Percentiles rank a stretch among this genome's conserved stretches.
These are phyloP conservation scores for Hypothenemus hampei DNA, from an alignment of 1,140 invertebrate species.

Conservation along the genomic window DNA sequence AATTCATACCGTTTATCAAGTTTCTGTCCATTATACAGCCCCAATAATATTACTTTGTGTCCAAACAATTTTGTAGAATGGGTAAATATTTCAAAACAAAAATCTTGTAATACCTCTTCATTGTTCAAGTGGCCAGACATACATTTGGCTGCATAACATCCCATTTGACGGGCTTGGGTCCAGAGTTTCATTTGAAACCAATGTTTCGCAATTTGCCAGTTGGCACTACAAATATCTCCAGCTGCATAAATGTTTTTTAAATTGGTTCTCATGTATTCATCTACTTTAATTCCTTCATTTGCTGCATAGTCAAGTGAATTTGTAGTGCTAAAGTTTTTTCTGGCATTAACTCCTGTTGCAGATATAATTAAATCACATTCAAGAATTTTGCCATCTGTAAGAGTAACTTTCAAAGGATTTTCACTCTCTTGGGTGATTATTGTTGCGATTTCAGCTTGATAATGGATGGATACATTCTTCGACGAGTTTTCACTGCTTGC, in stretches of 20 bases:
- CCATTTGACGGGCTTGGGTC: conserved; percentile 98
- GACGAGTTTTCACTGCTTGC: conserved; percentile 49
- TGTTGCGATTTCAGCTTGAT: conserved; percentile 64
- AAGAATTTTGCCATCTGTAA: conserved; percentile 71
- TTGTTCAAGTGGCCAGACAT: conserved; percentile 67
- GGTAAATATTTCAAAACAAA: conserved; percentile 96
- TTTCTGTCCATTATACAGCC: conserved; percentile 91
- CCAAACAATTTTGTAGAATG: conserved; percentile 96
- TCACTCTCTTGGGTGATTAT: conserved; percentile 36
- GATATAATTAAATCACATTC: conserved; percentile 91
- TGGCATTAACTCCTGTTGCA: conserved; percentile 87
- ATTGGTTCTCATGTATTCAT: conserved; percentile 82
- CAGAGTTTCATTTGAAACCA: conserved; percentile 98
- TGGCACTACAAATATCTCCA: conserved; percentile 84
- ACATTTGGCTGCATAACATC: conserved; percentile 83
- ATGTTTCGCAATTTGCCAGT: conserved; percentile 72
- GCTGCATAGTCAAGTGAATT: conserved; percentile 53
- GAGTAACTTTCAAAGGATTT: conserved; percentile 68
- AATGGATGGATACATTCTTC: conserved; percentile 53
- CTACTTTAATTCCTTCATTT: conserved; percentile 76
- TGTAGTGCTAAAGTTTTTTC: conserved; percentile 55
- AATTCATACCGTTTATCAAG: conserved; percentile 81
- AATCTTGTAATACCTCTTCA: conserved; percentile 70
- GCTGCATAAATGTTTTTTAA: conserved; percentile 82
- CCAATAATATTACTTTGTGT: conserved; percentile 89